A percentile compares a stretch with the other conserved stretches of the same genome.
Evolutionary conservation across 2,113 vertebrate species (phyloP).

Genomic region (Bagarius yarrelli): DNA sequence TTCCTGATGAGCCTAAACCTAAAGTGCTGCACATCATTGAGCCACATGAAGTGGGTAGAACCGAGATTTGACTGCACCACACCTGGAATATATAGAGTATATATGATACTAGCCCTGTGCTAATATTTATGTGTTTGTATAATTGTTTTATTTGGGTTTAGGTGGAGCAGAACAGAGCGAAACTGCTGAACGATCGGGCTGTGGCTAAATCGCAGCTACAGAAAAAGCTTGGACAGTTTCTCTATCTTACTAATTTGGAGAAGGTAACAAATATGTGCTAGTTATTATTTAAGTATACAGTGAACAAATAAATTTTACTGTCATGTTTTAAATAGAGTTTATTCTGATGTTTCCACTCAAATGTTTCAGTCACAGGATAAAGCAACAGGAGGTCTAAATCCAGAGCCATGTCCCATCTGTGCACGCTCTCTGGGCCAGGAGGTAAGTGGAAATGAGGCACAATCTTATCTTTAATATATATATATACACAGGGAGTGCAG

Average conservation of each 20-base stretch:
- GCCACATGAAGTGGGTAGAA: constrained; percentile 81
- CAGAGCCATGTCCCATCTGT: constrained; percentile 97
- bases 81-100: neutral
- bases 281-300: no score
- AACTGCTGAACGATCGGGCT: constrained; percentile 92
- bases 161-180: constrained; percentile 94
- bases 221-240: constrained; percentile 94
- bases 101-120: no score
- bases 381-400: constrained; percentile 88
- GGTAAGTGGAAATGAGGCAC: constrained; percentile 64
- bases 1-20: constrained; percentile 90
- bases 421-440: constrained; percentile 88
- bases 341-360: constrained; percentile 2
- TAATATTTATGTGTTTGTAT: neutral
- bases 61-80: neutral
- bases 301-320: neutral
- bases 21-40: constrained; percentile 95
- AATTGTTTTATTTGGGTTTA: constrained; percentile 54
- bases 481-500: no score
- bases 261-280: constrained; percentile 74
- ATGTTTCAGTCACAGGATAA: constrained; percentile 89
- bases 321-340: neutral
- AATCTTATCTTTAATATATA: neutral
- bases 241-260: constrained; percentile 94
- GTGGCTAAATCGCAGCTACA: constrained; percentile 94